Percentiles rank a stretch among this genome's conserved stretches.
Conservation (phyloP, 2,797 vertebrate genomes). For the Phataginus tricuspis region DNA sequence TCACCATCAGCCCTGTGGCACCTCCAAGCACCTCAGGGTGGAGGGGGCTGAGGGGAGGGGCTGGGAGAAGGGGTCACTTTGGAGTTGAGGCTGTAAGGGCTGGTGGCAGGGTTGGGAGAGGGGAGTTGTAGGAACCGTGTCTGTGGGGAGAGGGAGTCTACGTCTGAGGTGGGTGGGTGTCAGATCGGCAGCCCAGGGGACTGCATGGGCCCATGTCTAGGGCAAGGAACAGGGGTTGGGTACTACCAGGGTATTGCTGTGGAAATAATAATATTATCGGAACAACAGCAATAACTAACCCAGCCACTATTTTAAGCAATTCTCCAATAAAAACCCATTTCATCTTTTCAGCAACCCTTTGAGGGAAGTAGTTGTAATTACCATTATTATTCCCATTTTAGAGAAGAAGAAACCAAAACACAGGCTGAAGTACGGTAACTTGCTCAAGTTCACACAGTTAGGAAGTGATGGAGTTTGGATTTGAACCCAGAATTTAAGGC, state of each 20-base stretch:
- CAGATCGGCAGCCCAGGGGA: neutral
- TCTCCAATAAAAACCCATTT: constrained; percentile 65
- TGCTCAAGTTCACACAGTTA: constrained; percentile 46
- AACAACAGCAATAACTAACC: constrained; percentile 32
- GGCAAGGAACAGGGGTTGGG: neutral
- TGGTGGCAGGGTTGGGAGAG: neutral
- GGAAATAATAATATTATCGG: constrained; percentile 35
- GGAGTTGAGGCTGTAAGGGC: constrained; percentile 44
- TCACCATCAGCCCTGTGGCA: constrained; percentile 81
- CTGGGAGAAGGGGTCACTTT: constrained; percentile 65
- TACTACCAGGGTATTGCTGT: neutral
- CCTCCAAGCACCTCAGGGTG: constrained; percentile 68
- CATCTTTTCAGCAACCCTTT: constrained; percentile 62
- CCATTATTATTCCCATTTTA: constrained; percentile 59
- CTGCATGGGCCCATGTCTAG: neutral
- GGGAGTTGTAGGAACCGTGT: neutral
- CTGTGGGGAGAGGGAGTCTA: neutral
- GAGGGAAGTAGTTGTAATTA: constrained; percentile 57
- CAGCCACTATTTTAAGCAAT: constrained; percentile 56
- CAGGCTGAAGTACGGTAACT: constrained; percentile 31
- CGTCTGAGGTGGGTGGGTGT: neutral
- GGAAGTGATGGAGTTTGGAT: neutral
- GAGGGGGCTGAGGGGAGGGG: neutral
- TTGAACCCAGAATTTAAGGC: constrained; percentile 32
- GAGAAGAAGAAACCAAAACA: constrained; percentile 51